These are phyloP conservation scores for Microctonus hyperodae DNA, from an alignment of 2,888 invertebrate genomes.

Conservation along the genomic window DNA sequence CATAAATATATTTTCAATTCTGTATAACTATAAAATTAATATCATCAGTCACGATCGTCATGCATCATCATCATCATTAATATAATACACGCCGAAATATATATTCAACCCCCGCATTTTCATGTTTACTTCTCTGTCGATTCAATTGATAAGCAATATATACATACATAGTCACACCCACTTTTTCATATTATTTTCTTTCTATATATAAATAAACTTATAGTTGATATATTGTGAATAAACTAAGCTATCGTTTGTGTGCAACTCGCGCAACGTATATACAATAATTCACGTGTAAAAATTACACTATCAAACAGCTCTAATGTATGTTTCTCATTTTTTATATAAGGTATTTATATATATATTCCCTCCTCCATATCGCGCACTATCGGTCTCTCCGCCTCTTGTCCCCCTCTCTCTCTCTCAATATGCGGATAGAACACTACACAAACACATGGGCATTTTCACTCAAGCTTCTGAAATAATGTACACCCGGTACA, in stretches of 20 bases:
- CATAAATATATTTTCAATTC: no score
- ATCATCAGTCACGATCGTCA: neutral
- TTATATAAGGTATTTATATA: neutral
- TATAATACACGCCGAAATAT: neutral
- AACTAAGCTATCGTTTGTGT: no score
- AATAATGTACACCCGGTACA: conserved; percentile 60
- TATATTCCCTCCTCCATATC: neutral
- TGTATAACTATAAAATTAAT: neutral
- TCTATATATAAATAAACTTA: neutral
- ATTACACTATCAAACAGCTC: neutral
- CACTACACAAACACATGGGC: conserved; percentile 6
- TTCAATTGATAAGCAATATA: conserved; percentile 55
- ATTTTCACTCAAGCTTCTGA: conserved; percentile 37
- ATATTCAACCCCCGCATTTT: neutral
- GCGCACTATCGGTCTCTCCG: neutral
- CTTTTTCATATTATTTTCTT: conserved; percentile 27
- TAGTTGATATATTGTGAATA: neutral
- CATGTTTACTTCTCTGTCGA: conserved; percentile 37
- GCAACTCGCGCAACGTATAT: no score
- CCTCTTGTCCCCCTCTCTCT: neutral
- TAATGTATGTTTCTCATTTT: neutral
- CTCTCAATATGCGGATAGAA: neutral
- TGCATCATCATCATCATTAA: neutral
- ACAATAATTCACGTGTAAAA: neutral
- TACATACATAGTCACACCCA: conserved; percentile 57